A percentile compares a stretch with the other conserved stretches of the same genome.
phyloP scores from a whole-genome alignment of 1,140 invertebrate genomes.

The Rhyzopertha dominica region DNA sequence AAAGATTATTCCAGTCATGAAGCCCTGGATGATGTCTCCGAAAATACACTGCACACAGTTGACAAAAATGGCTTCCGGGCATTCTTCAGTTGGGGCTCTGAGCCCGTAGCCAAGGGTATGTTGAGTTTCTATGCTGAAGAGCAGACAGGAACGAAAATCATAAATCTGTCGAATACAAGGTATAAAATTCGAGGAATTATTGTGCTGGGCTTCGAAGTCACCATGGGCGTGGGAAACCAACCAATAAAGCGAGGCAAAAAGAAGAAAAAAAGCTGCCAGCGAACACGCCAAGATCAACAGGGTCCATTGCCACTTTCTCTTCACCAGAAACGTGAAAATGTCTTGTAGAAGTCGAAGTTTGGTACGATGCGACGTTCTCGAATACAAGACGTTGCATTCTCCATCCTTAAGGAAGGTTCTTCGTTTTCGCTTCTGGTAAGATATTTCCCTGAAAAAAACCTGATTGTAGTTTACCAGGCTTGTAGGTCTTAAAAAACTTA shows the following conservation, averaged over 20 bases:
- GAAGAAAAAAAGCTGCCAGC: slow-evolving; percentile 85
- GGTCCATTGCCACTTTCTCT: slow-evolving; percentile 89
- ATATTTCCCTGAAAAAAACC: too few species aligned
- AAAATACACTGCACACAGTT: slow-evolving; percentile 96
- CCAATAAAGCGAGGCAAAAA: slow-evolving; percentile 90
- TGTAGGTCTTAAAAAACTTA: too few species aligned
- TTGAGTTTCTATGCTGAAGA: slow-evolving; percentile 90
- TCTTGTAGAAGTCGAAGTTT: slow-evolving; percentile 70
- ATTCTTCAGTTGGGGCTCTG: slow-evolving; percentile 83
- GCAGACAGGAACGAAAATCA: slow-evolving; percentile 78
- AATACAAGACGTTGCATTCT: slow-evolving; percentile 87
- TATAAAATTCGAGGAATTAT: slow-evolving; percentile 55
- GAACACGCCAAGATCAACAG: slow-evolving; percentile 83
- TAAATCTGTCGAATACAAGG: slow-evolving; percentile 79
- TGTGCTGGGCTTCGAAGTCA: slow-evolving; percentile 72
- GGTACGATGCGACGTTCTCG: slow-evolving; percentile 73
- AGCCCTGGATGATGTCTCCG: slow-evolving; percentile 63
- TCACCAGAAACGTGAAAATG: slow-evolving; percentile 77
- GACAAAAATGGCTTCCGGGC: slow-evolving; percentile 91
- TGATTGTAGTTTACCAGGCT: too few species aligned
- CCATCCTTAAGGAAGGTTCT: slow-evolving; percentile 90
- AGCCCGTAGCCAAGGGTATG: slow-evolving; percentile 76
- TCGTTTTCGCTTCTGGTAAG: too few species aligned
- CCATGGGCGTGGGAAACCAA: slow-evolving; percentile 86
- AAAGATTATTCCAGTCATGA: slow-evolving; percentile 54